Base-by-base conservation (phyloP, 2,113 vertebrate genomes). In the Arenaria interpres region DNA sequence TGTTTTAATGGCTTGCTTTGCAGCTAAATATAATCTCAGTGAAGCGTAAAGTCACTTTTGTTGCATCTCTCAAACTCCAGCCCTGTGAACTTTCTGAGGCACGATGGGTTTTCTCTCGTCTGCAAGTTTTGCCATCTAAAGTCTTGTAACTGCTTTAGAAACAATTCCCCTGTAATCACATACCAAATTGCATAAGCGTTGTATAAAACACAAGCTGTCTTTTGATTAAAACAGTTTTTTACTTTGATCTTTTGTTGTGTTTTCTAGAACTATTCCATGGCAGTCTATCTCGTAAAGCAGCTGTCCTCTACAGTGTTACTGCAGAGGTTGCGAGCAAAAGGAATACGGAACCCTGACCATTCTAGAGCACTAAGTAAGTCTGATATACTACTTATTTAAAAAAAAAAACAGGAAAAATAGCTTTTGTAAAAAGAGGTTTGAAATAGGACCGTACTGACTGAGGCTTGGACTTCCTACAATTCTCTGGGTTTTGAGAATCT, bases 291-390 rank as follows among this genome's bases (percentile, higher is more conserved):
- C 95, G 99, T 99, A 95, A 99, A 99, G 98, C 99, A 99, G 98
- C 99, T 99, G 97, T 99, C 99, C 39, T 99, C 99, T 80, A 98
- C 99, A 25, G 98, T 99, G 85, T 98, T 99, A 94, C 97, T 99
- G 96, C 99, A 99, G 98, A 98, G 99, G 97, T 99, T 99, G 96
- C 98, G 99, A 93, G 98, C 98, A 43, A 99, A 99, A 98, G 99
- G 99, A 89, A 99, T 99, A 97, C 98, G 99, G 97, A 99, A 99
- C 97, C 99, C 99, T 14, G 99, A 99, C 98, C 99, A 99, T 98
- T 99, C 99, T 96, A 98, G 99, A 98, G 99, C 99, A 12, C 99
- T 99, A 89, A 99, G 99, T 99, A 99, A 96, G 99, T 93, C 97
- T 93, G 35, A 62, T 89, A 41, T 57, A 25, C 94, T 93, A 57